A percentile compares a stretch with the other conserved stretches of the same genome.
These are phyloP conservation scores for Nothocercus nigrocapillus DNA, from an alignment of 2,113 vertebrate genomes.

Conservation along the genomic window DNA sequence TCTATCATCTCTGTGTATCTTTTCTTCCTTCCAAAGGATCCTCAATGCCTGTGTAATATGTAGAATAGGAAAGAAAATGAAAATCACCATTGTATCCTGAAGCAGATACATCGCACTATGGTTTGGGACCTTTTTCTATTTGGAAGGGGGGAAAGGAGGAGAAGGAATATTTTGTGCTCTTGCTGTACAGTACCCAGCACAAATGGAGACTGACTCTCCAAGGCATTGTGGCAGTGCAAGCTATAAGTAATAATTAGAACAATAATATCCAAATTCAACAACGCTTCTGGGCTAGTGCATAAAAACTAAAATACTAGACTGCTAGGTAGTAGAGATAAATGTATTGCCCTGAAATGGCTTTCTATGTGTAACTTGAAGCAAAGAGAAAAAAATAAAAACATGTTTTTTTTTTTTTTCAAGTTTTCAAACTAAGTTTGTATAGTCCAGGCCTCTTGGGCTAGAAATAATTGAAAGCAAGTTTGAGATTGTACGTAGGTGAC, in stretches of 20 bases:
- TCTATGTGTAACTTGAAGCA: slow-evolving; percentile 31
- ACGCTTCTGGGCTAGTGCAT: slow-evolving; percentile 45
- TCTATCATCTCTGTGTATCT: background rate
- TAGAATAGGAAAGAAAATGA: background rate
- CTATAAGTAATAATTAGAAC: slow-evolving; percentile 41
- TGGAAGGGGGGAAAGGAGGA: no score
- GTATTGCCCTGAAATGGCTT: slow-evolving; percentile 40
- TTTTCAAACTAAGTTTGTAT: slow-evolving; percentile 73
- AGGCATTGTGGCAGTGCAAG: background rate
- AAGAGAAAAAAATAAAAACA: slow-evolving; percentile 46
- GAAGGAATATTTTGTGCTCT: background rate
- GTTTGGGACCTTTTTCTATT: background rate
- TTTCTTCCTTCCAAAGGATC: background rate
- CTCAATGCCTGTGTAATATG: background rate
- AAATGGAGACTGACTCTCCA: background rate
- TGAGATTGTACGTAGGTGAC: slow-evolving; percentile 70
- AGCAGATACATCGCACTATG: background rate
- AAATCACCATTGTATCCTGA: background rate
- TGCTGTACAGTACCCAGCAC: background rate
- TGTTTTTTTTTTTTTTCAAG: slow-evolving; percentile 2
- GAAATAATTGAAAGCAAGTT: slow-evolving; percentile 80
- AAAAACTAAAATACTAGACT: slow-evolving; percentile 54
- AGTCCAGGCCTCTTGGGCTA: slow-evolving; percentile 70
- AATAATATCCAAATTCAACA: slow-evolving; percentile 46
- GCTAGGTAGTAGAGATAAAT: slow-evolving; percentile 44